These are phyloP conservation scores for Mola mola DNA, from an alignment of 2,113 vertebrate genomes.

Conservation along the genomic window DNA sequence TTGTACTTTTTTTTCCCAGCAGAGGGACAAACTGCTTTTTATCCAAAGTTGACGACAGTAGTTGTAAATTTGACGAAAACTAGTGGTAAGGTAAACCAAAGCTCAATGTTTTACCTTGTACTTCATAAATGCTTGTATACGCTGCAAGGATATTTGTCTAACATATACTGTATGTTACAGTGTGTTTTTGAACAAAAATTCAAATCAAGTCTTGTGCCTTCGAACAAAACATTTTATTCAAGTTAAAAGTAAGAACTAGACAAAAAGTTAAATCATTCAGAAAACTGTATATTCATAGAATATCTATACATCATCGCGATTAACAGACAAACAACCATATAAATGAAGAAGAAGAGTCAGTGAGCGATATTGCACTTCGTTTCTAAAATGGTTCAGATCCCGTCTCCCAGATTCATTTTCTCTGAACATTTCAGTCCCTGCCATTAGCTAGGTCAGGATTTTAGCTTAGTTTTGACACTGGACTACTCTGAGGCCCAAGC, in stretches of 20 bases:
- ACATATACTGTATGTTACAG: background rate
- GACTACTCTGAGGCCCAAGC: constrained; percentile 81
- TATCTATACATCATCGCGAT: constrained; percentile 91
- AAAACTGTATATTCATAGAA: constrained; percentile 90
- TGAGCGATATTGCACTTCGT: constrained; percentile 99
- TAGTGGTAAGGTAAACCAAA: no score
- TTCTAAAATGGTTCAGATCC: constrained; percentile 92
- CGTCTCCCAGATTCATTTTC: constrained; percentile 66
- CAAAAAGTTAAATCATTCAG: constrained; percentile 92
- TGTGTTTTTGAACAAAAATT: background rate
- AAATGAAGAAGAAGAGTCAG: constrained; percentile 92
- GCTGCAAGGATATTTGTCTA: background rate
- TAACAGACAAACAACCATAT: constrained; percentile 84
- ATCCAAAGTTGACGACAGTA: no score
- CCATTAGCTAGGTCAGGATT: constrained; percentile 83
- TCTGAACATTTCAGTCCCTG: constrained; percentile 84
- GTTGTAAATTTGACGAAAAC: no score
- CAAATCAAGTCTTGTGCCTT: constrained; percentile 35
- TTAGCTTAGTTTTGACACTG: constrained; percentile 88
- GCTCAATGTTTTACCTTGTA: no score
- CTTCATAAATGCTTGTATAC: no score
- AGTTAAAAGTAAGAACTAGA: constrained; percentile 94
- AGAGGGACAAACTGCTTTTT: constrained; percentile 9
- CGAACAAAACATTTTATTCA: constrained; percentile 79
- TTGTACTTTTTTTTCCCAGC: constrained; percentile 27